Evolutionary conservation across 2,888 invertebrate species (phyloP).

Genomic region (Teleiodes luculella): DNA sequence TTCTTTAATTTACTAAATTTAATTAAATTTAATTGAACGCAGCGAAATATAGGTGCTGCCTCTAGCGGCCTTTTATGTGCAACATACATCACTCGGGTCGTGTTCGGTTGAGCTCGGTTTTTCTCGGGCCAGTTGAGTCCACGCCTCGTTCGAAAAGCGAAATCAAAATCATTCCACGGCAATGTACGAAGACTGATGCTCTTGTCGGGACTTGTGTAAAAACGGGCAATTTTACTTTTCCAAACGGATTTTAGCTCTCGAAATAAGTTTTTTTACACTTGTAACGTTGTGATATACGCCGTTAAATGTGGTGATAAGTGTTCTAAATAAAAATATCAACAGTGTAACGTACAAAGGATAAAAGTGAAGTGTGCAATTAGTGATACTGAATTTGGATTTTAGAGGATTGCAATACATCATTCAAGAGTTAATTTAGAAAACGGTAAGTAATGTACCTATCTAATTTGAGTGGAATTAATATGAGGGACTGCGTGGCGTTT

Average conservation of each 20-base stretch:
- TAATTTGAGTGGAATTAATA: conserved; percentile 27
- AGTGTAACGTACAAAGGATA: conserved; percentile 57
- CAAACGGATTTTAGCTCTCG: conserved; percentile 63
- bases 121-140: conserved; percentile 71
- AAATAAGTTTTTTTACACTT: conserved; percentile 32
- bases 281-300: conserved; percentile 32
- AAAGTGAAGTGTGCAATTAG: conserved; percentile 69
- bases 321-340: conserved; percentile 48
- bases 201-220: conserved; percentile 70
- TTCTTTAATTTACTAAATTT: not conserved
- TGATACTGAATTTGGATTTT: conserved; percentile 61
- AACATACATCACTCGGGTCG: conserved; percentile 24
- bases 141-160: conserved; percentile 78
- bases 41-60: conserved; percentile 41
- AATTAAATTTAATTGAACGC: conserved; percentile 34
- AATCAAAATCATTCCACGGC: conserved; percentile 74
- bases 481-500: conserved; percentile 55
- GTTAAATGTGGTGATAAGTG: conserved; percentile 68
- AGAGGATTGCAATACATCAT: conserved; percentile 63
- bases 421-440: conserved; percentile 50
- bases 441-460: conserved; percentile 52
- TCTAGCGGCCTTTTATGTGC: conserved; percentile 33
- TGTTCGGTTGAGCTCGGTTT: conserved; percentile 57
- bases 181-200: conserved; percentile 75
- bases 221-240: conserved; percentile 66